Base-by-base conservation (phyloP, 2,797 vertebrate genomes). In the Acipenser oxyrinchus region DNA sequence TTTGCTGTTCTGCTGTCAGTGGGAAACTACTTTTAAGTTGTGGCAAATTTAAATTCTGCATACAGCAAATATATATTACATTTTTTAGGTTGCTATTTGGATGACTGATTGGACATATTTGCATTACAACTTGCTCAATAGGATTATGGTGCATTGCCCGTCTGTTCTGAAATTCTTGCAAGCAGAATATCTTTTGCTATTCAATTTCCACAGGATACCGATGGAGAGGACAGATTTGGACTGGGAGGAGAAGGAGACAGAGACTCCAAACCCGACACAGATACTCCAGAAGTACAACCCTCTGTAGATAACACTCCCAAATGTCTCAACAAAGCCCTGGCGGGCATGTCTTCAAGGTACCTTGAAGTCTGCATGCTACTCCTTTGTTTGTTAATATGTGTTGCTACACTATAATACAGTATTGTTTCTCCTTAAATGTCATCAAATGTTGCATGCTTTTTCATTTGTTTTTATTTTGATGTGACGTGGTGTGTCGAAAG, bases 261-360 rank as follows among this genome's bases (percentile, higher is more conserved):
- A 6, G 93, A 95, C 78, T 86, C 88, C 77, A 93, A 93, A 86
- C 83, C 73, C 48, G 92, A 95, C 80, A 90, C 69, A 5, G 88
- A 89, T 71, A 66, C 90, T 82, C 89, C 91, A 62, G 95, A 96
- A 69, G 82, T 88, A 68, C 88, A 87, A 51, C 85, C 82, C 1
- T 78, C 91, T 70, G 78, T 78, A 63, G 95, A 98, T 82, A 93
- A 90, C 89, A 99, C 96, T 82, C 96, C 96, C 62, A 81, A 95
- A 83, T 93, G 90, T 79, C 91, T 99, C 74, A 94, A 91, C 86
- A 96, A 83, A 79, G 95, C 93, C 66, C 87, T 98, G 61, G 92
- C 95, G 76, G 96, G 96, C 48, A 87, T 99, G 68, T 95, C 95
- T 15, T 94, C 94, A 77, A 96, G 96, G 96, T 98, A 90, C 0